Conservation (phyloP, 2,888 invertebrate species). For the Hipparchia sbordonii region DNA sequence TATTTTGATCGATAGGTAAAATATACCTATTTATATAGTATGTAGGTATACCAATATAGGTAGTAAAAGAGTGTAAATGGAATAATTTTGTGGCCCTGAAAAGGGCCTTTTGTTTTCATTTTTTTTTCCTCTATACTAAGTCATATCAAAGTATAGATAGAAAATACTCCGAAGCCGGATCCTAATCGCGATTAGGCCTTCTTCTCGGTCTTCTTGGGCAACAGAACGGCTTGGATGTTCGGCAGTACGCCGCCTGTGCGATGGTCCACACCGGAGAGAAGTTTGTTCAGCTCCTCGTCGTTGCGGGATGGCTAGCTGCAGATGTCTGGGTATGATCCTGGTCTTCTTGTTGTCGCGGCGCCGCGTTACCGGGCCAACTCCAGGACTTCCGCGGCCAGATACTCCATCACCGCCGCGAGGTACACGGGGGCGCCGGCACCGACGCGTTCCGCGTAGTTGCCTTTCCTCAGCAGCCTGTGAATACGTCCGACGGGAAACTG, state of each 20-base stretch:
- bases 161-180: no score
- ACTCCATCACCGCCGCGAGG: conserved; percentile 84
- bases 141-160: no score
- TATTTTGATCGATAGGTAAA: no score
- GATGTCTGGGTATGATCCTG: conserved; percentile 84
- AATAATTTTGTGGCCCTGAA: conserved; percentile 34
- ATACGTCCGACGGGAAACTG: conserved; percentile 84
- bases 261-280: conserved; percentile 89
- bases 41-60: no score
- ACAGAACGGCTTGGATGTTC: conserved; percentile 88
- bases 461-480: conserved; percentile 76
- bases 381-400: conserved; percentile 86
- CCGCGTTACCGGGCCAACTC: conserved; percentile 86
- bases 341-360: conserved; percentile 87
- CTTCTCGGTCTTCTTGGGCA: conserved; percentile 86
- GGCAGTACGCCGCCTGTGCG: conserved; percentile 91
- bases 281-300: conserved; percentile 76
- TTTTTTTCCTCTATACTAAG: no score
- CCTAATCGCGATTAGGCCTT: conserved; percentile 39
- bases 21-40: no score
- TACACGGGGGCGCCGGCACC: conserved; percentile 79
- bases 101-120: conserved; percentile 30
- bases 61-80: not conserved
- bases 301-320: conserved; percentile 26
- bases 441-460: conserved; percentile 83